These are phyloP conservation scores for Zygothrica quintamaculata DNA, from an alignment of 2,888 invertebrate species.

Conservation along the genomic window DNA sequence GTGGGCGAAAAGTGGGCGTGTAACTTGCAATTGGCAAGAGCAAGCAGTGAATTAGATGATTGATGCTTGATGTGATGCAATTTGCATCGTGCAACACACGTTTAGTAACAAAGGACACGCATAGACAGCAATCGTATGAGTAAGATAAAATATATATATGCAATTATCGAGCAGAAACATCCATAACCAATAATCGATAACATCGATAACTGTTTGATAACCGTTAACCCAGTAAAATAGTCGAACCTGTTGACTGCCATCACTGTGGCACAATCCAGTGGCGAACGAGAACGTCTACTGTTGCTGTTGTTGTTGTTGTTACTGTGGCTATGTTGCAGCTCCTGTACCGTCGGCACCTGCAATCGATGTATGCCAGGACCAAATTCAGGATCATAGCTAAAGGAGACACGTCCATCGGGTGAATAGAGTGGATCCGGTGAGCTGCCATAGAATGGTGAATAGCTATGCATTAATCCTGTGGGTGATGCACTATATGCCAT, in stretches of 20 bases:
- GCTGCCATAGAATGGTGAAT: constrained; percentile 81
- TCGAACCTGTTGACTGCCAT: constrained; percentile 59
- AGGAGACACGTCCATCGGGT: constrained; percentile 52
- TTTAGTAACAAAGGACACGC: background rate
- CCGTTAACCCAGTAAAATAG: background rate
- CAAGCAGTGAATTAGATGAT: too few species aligned
- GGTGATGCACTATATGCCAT: constrained; percentile 82
- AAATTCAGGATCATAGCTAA: constrained; percentile 80
- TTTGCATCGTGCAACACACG: constrained; percentile 4
- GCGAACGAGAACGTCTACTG: constrained; percentile 50
- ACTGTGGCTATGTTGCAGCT: too few species aligned
- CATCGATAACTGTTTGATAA: background rate
- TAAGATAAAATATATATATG: too few species aligned
- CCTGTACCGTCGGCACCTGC: constrained; percentile 61
- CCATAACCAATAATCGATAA: too few species aligned
- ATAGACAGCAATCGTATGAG: background rate
- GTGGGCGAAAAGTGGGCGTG: too few species aligned
- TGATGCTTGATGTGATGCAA: too few species aligned
- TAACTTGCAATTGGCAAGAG: background rate
- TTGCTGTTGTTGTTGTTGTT: too few species aligned
- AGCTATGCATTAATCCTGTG: constrained; percentile 61
- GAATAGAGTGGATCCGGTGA: constrained; percentile 71
- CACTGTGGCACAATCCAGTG: constrained; percentile 73
- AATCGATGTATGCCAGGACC: constrained; percentile 71
- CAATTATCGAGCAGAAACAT: too few species aligned